These are phyloP conservation scores for Drosophila neutralis DNA, from an alignment of 2,888 invertebrate genomes.

Conservation along the genomic window DNA sequence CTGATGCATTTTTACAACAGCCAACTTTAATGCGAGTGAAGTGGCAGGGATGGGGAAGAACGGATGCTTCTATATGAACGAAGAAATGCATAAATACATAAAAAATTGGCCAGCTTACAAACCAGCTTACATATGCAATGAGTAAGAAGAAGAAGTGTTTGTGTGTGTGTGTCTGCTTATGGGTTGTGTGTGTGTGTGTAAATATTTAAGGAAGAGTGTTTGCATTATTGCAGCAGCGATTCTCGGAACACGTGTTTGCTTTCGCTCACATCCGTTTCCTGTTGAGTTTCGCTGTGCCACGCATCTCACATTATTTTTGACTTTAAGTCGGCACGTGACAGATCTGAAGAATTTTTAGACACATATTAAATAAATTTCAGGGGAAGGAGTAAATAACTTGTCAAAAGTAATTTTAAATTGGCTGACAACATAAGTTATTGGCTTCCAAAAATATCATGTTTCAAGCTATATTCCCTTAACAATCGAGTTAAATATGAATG, in stretches of 20 bases:
- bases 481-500: background rate
- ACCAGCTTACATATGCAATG: conserved; percentile 76
- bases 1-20: conserved; percentile 62
- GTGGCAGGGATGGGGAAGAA: background rate
- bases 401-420: conserved; percentile 16
- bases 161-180: conserved; percentile 11
- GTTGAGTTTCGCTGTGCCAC: conserved; percentile 35
- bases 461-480: background rate
- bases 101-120: conserved; percentile 79
- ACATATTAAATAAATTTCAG: conserved; percentile 31
- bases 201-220: conserved; percentile 49
- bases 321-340: conserved; percentile 57
- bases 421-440: background rate
- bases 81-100: conserved; percentile 79
- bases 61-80: conserved; percentile 39
- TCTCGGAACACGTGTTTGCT: conserved; percentile 76
- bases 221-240: conserved; percentile 73
- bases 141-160: conserved; percentile 17
- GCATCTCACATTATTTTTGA: conserved; percentile 48
- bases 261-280: conserved; percentile 72
- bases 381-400: conserved; percentile 9
- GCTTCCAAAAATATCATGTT: background rate
- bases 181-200: conserved; percentile 22
- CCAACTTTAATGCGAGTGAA: conserved; percentile 59
- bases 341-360: conserved; percentile 17